A percentile compares a stretch with the other conserved stretches of the same genome.
Conservation (phyloP, 2,113 vertebrate species). For the Chaenogobius annularis region DNA sequence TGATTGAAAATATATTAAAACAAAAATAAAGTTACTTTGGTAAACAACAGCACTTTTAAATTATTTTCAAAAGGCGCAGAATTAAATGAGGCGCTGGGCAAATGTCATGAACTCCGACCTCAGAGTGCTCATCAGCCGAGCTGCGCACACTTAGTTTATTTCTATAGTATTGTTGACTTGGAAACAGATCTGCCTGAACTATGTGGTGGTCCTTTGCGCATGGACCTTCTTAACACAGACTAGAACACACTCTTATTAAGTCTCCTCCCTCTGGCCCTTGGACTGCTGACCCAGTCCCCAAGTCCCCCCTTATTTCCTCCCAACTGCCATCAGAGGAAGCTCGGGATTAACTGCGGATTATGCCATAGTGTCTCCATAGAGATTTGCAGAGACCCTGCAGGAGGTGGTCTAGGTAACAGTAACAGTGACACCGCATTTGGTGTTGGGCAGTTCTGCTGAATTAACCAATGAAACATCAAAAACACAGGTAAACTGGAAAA, state of each 20-base stretch:
- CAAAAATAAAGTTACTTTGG: constrained; percentile 22
- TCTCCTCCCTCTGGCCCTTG: background rate
- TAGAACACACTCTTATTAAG: constrained; percentile 15
- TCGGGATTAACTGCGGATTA: constrained; percentile 63
- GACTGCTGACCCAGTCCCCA: constrained; percentile 46
- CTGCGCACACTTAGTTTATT: constrained; percentile 39
- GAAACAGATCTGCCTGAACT: constrained; percentile 67
- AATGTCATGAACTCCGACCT: constrained; percentile 56
- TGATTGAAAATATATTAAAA: constrained; percentile 31
- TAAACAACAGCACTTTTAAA: constrained; percentile 33
- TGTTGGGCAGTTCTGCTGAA: background rate
- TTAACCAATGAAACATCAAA: constrained; percentile 6
- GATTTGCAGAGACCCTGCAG: constrained; percentile 30
- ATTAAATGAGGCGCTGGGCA: constrained; percentile 39
- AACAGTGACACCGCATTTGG: constrained; percentile 35
- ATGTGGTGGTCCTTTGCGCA: constrained; percentile 54
- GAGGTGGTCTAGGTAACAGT: constrained; percentile 39
- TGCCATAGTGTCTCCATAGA: constrained; percentile 40
- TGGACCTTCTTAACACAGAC: constrained; percentile 22
- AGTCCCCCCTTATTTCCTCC: constrained; percentile 40
- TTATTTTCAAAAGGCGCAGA: constrained; percentile 52
- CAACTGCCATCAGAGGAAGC: constrained; percentile 57
- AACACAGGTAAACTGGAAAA: background rate
- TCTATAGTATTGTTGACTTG: constrained; percentile 60
- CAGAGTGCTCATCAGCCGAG: constrained; percentile 34